phyloP scores from a whole-genome alignment of 2,888 invertebrate genomes.

The Mechanitis mazaeus region DNA sequence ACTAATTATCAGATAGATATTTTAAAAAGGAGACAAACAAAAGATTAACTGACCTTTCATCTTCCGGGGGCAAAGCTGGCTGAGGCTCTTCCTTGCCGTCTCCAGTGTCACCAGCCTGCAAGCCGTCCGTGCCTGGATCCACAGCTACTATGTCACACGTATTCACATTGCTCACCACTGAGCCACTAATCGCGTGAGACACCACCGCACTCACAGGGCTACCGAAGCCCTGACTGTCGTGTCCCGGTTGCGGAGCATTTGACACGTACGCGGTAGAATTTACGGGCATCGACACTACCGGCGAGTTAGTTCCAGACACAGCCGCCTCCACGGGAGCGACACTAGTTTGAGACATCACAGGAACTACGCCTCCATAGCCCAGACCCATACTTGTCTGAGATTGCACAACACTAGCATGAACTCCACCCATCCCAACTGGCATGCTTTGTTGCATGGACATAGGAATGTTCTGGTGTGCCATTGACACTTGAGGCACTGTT shows the following conservation, averaged over 20 bases:
- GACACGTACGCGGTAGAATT: conserved; percentile 60
- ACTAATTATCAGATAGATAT: conserved; percentile 13
- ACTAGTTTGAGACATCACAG: conserved; percentile 73
- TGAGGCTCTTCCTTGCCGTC: conserved; percentile 69
- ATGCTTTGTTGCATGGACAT: conserved; percentile 72
- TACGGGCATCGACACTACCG: conserved; percentile 70
- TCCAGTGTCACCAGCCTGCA: conserved; percentile 58
- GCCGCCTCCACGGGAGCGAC: conserved; percentile 65
- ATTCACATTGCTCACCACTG: conserved; percentile 69
- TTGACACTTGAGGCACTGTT: conserved; percentile 58
- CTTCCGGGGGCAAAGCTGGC: conserved; percentile 56
- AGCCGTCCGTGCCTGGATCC: conserved; percentile 51
- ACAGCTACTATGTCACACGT: conserved; percentile 68
- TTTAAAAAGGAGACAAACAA: conserved; percentile 3
- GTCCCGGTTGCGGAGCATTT: conserved; percentile 55
- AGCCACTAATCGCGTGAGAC: conserved; percentile 68
- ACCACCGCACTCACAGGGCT: conserved; percentile 73
- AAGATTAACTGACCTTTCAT: conserved; percentile 65
- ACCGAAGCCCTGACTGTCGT: conserved; percentile 70
- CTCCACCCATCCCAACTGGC: conserved; percentile 67
- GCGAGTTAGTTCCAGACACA: conserved; percentile 72
- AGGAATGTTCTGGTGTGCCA: conserved; percentile 72
- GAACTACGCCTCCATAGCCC: conserved; percentile 64
- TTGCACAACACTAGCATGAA: conserved; percentile 69
- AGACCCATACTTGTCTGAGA: conserved; percentile 71